These are phyloP conservation scores for Plagiodera versicolora DNA, from an alignment of 2,888 invertebrate genomes.

Conservation along the genomic window DNA sequence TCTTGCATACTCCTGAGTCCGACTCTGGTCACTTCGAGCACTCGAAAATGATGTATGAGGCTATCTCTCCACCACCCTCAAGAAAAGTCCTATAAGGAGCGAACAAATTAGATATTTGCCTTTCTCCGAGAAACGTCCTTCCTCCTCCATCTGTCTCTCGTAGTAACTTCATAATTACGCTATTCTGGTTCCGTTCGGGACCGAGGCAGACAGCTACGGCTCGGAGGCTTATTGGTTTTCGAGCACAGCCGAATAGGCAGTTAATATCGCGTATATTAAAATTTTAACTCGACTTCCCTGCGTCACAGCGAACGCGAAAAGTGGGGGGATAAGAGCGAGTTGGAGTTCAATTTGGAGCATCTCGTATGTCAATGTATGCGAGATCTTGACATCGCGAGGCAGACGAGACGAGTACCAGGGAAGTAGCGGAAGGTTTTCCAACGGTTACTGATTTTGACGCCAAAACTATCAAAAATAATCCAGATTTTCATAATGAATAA, in stretches of 20 bases:
- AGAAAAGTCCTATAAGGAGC: not conserved
- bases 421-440: too few species aligned
- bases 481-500: too few species aligned
- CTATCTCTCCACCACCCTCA: not conserved
- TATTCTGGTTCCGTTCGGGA: conserved; percentile 18
- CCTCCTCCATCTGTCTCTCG: conserved; percentile 9
- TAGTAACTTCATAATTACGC: conserved; percentile 22
- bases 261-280: conserved; percentile 48
- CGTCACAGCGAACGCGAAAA: conserved; percentile 6
- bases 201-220: conserved; percentile 15
- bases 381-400: conserved; percentile 37
- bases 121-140: conserved; percentile 18
- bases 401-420: too few species aligned
- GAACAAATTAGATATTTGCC: conserved; percentile 12
- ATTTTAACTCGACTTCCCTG: conserved; percentile 42
- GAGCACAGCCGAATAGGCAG: conserved; percentile 24
- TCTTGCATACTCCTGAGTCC: too few species aligned
- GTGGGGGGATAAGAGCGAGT: conserved; percentile 24
- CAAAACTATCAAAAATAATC: too few species aligned
- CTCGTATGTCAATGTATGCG: conserved; percentile 49
- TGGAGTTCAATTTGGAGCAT: conserved; percentile 43
- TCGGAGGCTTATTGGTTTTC: conserved; percentile 29
- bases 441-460: too few species aligned
- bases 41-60: not conserved
- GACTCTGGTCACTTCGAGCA: too few species aligned